Evolutionary conservation across 1,140 invertebrate genomes (phyloP).

Genomic region (Hetaerina americana): DNA sequence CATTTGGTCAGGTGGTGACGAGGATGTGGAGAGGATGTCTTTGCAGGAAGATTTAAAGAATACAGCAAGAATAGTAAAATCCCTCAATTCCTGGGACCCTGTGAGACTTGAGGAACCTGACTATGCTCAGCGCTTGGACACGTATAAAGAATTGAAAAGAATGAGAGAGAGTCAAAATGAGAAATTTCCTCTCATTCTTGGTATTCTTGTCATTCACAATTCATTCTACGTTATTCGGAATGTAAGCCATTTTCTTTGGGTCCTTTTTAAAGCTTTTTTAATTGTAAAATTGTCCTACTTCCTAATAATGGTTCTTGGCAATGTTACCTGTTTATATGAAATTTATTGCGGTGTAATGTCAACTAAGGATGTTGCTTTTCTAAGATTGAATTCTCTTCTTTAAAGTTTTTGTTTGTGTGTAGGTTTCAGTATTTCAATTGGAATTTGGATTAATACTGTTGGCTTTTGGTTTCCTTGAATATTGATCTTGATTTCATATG

Average conservation of each 20-base stretch:
- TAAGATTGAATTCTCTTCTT: too few species aligned
- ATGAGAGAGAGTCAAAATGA: slow-evolving; percentile 30
- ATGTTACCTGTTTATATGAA: too few species aligned
- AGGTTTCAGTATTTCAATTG: too few species aligned
- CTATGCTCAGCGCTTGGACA: slow-evolving; percentile 61
- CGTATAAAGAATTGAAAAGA: slow-evolving; percentile 49
- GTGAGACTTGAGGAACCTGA: slow-evolving; percentile 86
- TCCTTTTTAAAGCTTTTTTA: neutral
- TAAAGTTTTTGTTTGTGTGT: too few species aligned
- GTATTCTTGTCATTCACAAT: slow-evolving; percentile 63
- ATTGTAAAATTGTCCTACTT: slow-evolving; percentile 2
- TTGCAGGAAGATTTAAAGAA: slow-evolving; percentile 25
- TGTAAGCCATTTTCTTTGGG: slow-evolving; percentile 23
- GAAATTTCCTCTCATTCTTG: slow-evolving; percentile 45
- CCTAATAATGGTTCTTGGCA: too few species aligned
- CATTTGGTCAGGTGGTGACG: slow-evolving; percentile 33
- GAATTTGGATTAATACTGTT: too few species aligned
- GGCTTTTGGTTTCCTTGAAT: too few species aligned
- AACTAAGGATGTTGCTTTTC: too few species aligned
- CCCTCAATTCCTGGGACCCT: slow-evolving; percentile 76
- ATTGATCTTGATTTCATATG: too few species aligned
- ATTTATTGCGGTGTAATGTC: too few species aligned
- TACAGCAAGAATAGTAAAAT: slow-evolving; percentile 37
- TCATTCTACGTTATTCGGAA: slow-evolving; percentile 64
- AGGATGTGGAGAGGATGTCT: slow-evolving; percentile 33